Percentiles rank a stretch among this genome's conserved stretches.
Evolutionary conservation across 2,888 invertebrate genomes (phyloP).

Genomic region (Pheosia tremula): DNA sequence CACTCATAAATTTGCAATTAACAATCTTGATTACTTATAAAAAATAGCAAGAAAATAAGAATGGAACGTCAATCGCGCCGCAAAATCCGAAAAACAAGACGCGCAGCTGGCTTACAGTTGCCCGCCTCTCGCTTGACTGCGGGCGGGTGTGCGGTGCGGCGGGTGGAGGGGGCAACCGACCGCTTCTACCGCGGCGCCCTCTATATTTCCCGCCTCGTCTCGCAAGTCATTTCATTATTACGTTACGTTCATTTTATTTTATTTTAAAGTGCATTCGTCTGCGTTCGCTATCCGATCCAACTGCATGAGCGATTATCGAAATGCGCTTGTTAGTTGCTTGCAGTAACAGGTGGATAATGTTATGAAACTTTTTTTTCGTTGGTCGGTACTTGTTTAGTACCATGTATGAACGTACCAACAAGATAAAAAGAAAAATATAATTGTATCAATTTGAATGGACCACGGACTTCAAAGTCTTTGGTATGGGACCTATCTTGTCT

Average conservation of each 20-base stretch:
- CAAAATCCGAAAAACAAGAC: constrained; percentile 82
- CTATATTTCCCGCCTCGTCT: constrained; percentile 71
- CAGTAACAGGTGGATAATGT: constrained; percentile 15
- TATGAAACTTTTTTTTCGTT: constrained; percentile 3
- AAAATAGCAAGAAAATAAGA: constrained; percentile 63
- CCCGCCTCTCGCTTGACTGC: constrained; percentile 77
- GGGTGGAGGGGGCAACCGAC: constrained; percentile 55
- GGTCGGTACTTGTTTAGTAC: not conserved
- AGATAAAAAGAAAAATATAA: too few relatives aligned
- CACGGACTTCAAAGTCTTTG: too few relatives aligned
- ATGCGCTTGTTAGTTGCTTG: constrained; percentile 10
- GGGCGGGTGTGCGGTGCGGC: constrained; percentile 58
- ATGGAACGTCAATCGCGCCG: constrained; percentile 77
- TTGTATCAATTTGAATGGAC: too few relatives aligned
- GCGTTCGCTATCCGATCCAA: constrained; percentile 30
- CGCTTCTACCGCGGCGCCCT: constrained; percentile 63
- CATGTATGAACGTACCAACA: too few relatives aligned
- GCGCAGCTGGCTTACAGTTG: constrained; percentile 76
- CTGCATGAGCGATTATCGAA: constrained; percentile 26
- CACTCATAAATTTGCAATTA: constrained; percentile 56
- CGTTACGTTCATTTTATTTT: constrained; percentile 72
- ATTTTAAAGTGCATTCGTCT: constrained; percentile 54
- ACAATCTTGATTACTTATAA: constrained; percentile 59
- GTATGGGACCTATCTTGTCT: too few relatives aligned
- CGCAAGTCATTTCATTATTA: constrained; percentile 74